Conservation (phyloP, 1,140 invertebrate species). For the Caenorhabditis brenneri region DNA sequence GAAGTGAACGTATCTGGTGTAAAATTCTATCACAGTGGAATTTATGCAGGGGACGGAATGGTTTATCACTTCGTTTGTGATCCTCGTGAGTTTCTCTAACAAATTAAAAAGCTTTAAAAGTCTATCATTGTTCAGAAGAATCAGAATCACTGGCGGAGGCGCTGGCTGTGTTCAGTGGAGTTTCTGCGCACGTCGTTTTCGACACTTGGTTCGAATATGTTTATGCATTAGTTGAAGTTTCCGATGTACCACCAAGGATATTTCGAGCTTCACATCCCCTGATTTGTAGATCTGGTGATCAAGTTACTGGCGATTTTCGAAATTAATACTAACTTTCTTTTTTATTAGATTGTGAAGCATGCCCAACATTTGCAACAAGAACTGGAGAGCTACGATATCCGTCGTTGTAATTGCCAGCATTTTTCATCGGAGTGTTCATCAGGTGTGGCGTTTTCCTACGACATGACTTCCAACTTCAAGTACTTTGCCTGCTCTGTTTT, state of each 20-base stretch:
- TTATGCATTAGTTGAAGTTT: conserved; percentile 10
- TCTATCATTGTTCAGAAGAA: conserved; percentile 1
- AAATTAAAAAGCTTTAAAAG: background rate
- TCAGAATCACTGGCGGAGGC: conserved; percentile 20
- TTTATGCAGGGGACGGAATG: conserved; percentile 50
- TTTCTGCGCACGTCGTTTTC: background rate
- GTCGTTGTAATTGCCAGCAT: conserved; percentile 48
- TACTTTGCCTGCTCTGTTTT: conserved; percentile 43
- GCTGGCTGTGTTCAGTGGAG: conserved; percentile 33
- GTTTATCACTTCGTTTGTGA: conserved; percentile 48
- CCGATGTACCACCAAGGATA: background rate
- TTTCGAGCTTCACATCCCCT: conserved; percentile 37
- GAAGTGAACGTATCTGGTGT: conserved; percentile 37
- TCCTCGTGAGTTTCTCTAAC: conserved; percentile 7
- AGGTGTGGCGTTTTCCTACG: conserved; percentile 45
- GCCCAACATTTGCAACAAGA: background rate
- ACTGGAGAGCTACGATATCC: conserved; percentile 46
- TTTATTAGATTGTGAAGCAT: background rate
- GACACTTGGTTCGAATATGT: conserved; percentile 49
- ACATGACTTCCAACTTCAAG: conserved; percentile 45
- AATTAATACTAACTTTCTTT: background rate
- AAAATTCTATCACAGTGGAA: conserved; percentile 48
- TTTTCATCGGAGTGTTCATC: conserved; percentile 47
- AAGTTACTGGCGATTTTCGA: background rate
- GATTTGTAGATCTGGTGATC: conserved; percentile 29